phyloP scores from a whole-genome alignment of 92 coral and sea anemone species.

The Palythoa caribaeorum region DNA sequence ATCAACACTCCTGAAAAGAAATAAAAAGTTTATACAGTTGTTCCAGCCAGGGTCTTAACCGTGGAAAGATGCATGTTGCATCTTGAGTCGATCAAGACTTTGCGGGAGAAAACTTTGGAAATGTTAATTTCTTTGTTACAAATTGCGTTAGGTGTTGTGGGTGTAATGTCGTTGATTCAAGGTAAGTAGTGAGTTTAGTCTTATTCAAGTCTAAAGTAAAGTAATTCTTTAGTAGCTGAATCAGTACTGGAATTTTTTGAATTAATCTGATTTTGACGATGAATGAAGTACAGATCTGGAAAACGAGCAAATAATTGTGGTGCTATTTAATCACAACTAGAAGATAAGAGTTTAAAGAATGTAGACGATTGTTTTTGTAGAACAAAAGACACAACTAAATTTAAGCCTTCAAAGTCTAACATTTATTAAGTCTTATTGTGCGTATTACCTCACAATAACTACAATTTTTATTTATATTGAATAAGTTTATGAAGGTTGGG shows the following conservation, averaged over 20 bases:
- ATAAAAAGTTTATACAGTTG: background rate
- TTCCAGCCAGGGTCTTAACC: background rate
- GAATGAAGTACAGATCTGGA: too few relatives aligned
- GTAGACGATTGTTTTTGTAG: too few relatives aligned
- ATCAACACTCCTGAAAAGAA: background rate
- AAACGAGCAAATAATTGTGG: too few relatives aligned
- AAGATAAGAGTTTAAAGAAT: too few relatives aligned
- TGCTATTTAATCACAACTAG: too few relatives aligned
- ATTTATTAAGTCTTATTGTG: too few relatives aligned
- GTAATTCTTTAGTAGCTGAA: background rate
- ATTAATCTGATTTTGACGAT: background rate
- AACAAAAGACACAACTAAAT: too few relatives aligned
- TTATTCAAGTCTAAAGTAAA: too few relatives aligned
- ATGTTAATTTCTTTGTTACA: background rate
- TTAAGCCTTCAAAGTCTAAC: too few relatives aligned
- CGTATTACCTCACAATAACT: too few relatives aligned
- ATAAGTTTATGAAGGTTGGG: too few relatives aligned
- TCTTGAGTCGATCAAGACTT: background rate
- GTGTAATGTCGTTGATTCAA: background rate
- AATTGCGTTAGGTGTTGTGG: background rate
- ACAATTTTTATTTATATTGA: too few relatives aligned
- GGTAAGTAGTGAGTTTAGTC: background rate
- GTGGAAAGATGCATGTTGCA: background rate
- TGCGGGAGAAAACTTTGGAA: background rate
- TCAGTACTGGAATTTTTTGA: background rate